Conservation (phyloP, 2,797 vertebrate species). For the Furcifer pardalis region DNA sequence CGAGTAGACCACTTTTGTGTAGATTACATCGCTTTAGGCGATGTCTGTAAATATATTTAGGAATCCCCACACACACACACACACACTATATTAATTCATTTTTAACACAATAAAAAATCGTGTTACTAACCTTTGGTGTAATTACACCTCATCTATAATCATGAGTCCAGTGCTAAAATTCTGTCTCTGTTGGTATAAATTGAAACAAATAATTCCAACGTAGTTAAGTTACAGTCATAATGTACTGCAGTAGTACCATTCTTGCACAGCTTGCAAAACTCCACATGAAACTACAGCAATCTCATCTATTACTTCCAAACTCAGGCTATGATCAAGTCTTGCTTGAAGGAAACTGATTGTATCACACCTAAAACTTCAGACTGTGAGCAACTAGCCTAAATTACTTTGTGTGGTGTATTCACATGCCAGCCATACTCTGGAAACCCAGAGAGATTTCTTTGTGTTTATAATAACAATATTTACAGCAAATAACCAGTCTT, state of each 20-base stretch:
- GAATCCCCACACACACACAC: too few species aligned
- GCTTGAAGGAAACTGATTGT: not conserved
- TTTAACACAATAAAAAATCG: too few species aligned
- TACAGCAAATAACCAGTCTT: not conserved
- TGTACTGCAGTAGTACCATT: not conserved
- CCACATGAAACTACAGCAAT: not conserved
- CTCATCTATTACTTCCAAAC: not conserved
- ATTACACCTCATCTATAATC: too few species aligned
- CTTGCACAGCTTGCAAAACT: not conserved
- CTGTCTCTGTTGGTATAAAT: too few species aligned
- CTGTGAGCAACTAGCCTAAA: not conserved
- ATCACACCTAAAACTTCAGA: not conserved
- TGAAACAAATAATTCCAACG: too few species aligned
- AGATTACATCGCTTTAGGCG: too few species aligned
- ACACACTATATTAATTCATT: too few species aligned
- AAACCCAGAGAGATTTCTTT: not conserved
- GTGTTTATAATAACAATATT: not conserved
- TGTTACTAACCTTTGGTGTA: too few species aligned
- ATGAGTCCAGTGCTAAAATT: too few species aligned
- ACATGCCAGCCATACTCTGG: not conserved
- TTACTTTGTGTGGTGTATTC: not conserved
- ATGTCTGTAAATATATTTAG: too few species aligned
- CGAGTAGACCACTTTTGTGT: too few species aligned
- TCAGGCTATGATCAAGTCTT: not conserved
- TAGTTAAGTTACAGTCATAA: not conserved